Evolutionary conservation across 2,888 invertebrate species (phyloP).

Genomic region (Drosophila pegasa): DNA sequence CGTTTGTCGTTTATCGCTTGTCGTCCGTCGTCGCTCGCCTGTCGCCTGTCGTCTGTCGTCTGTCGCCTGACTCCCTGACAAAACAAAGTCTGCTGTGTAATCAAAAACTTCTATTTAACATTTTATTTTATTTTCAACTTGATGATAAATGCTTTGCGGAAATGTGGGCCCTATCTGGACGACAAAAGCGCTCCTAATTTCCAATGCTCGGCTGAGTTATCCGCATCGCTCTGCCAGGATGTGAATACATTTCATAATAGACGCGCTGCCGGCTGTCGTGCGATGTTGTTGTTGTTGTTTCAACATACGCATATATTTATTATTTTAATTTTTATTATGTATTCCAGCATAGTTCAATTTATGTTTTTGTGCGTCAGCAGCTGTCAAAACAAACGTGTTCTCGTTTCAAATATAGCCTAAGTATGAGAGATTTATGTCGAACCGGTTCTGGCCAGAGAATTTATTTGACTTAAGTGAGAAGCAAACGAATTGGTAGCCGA

Average conservation of each 20-base stretch:
- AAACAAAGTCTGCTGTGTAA: constrained; percentile 55
- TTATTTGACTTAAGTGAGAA: not conserved
- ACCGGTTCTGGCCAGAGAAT: not conserved
- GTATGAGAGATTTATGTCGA: not conserved
- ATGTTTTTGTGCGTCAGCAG: constrained; percentile 7
- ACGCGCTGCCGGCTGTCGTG: constrained; percentile 10
- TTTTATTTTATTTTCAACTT: constrained; percentile 72
- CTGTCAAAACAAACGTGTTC: constrained; percentile 33
- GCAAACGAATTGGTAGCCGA: not conserved
- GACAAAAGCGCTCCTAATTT: constrained; percentile 39
- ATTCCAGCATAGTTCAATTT: constrained; percentile 1
- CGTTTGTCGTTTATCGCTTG: constrained; percentile 9
- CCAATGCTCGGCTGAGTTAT: constrained; percentile 26
- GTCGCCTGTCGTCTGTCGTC: constrained; percentile 38
- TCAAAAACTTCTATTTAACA: constrained; percentile 72
- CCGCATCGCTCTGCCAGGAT: constrained; percentile 18
- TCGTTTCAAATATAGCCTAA: not conserved
- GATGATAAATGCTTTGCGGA: constrained; percentile 71
- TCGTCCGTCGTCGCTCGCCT: constrained; percentile 25
- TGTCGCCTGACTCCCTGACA: constrained; percentile 47
- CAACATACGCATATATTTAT: constrained; percentile 7
- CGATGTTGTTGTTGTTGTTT: constrained; percentile 14
- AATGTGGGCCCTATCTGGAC: constrained; percentile 56
- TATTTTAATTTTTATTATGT: not conserved
- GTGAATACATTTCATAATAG: constrained; percentile 45